Evolutionary conservation across 1,140 invertebrate genomes (phyloP).

Genomic region (Adelges cooleyi): DNA sequence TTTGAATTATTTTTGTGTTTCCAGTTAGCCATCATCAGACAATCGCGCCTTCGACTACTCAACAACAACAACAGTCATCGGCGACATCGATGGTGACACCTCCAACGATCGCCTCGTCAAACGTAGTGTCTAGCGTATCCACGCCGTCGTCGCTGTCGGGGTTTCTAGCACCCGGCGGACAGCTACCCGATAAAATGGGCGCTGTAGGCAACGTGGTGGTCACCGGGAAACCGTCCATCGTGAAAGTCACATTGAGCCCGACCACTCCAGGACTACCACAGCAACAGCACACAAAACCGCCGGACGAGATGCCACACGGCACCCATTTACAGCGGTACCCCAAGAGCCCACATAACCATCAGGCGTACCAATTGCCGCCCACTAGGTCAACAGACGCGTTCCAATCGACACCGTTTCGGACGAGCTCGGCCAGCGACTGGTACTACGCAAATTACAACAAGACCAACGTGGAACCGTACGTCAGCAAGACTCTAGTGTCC

Average conservation of each 20-base stretch:
- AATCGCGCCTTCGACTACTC: too few species aligned
- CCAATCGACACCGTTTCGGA: slow-evolving; percentile 6
- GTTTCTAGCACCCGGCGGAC: slow-evolving; percentile 47
- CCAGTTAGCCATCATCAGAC: too few species aligned
- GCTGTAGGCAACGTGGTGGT: slow-evolving; percentile 30
- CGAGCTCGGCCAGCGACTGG: slow-evolving; percentile 44
- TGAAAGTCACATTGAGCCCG: slow-evolving; percentile 47
- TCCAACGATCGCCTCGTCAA: slow-evolving; percentile 45
- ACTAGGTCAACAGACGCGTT: slow-evolving; percentile 40
- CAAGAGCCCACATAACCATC: slow-evolving; percentile 39
- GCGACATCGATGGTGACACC: neutral
- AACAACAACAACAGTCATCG: slow-evolving; percentile 43
- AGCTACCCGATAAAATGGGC: slow-evolving; percentile 37
- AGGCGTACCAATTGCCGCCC: slow-evolving; percentile 8
- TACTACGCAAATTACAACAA: slow-evolving; percentile 69
- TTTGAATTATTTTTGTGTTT: too few species aligned
- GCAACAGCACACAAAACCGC: slow-evolving; percentile 35
- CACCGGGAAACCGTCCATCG: slow-evolving; percentile 47
- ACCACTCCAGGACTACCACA: neutral
- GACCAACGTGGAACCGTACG: slow-evolving; percentile 52
- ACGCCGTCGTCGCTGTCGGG: slow-evolving; percentile 41
- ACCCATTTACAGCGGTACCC: slow-evolving; percentile 21
- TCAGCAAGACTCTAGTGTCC: slow-evolving; percentile 40
- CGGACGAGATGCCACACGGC: slow-evolving; percentile 30
- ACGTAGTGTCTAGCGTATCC: slow-evolving; percentile 41